Base-by-base conservation (phyloP, 1,140 invertebrate species). In the Protaetia brevitarsis region DNA sequence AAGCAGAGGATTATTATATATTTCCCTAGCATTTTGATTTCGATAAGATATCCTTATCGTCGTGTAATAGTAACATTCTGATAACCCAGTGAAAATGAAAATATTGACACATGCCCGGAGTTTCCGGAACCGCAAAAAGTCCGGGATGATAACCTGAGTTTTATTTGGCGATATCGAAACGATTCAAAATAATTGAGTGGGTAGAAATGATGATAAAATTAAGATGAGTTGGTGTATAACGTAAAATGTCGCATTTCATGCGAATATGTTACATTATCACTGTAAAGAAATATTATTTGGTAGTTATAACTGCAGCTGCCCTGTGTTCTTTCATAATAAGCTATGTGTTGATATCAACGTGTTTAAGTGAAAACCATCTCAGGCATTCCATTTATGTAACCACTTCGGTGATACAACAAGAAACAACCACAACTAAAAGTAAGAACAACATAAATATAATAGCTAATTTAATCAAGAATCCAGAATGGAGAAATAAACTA, bases 401-500 rank as follows among this genome's bases (percentile, higher is more conserved):
- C 1, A 41, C 30, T 4, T 21, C 28, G 28, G 10, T 10, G n/a
- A 23, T 23, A 23, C 16, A 37, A 37, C 26, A 16, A 19, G 2
- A 51, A 10, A 7, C 19, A 13, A 51, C 41, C 3, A 3, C 16
- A n/a, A n/a, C 2, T 8, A 51, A 5, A 23, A 51, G 11, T 16
- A 7, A 10, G 19, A 13, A 7, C 41, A 51, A 16, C 7, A 23
- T 23, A 19, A 51, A 7, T 7, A 10, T 51, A 7, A 10, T 51
- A 5, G 19, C 26, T 8, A 21, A 51, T 57, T n/a, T 56, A 11
- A 31, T 64, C 16, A 51, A 28, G 13, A 64, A 67, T 36, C 30
- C 45, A 3, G 61, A 61, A 58, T 57, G 31, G 37, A 61, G 41
- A 30, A 51, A 64, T 6, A 63, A 61, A n/a, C 8, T 67, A 30